Evolutionary conservation across 2,888 invertebrate genomes (phyloP), one percentile per base, ranked within the genome.

Genomic region (Tryphoninae sp.): DNA sequence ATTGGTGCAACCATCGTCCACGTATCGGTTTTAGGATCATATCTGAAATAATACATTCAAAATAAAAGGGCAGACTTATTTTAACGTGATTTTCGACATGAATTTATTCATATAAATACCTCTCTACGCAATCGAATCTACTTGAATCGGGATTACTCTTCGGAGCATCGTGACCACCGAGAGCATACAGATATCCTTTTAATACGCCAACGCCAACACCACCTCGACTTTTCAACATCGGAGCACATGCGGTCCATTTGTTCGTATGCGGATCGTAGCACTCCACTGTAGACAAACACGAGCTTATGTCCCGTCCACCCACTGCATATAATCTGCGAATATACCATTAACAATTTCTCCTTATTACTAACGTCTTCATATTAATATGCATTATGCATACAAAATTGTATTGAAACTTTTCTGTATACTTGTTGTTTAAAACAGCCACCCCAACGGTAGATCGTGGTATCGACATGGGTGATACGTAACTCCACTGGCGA

Each of bases 111-210:
- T 96, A 77, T 95, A 95, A 94, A 90, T 95, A 98, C 92, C 98
- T 95, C 93, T 98, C 98, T 13, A 98, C 97, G 89, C 97, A 98
- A 87, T 97, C 96, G 85, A 97, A 96, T 87, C 97, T 94, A 76
- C 95, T 95, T 2, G 97, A 96, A 77, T 95, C 94, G 0, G 96
- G 96, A 92, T 96, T 96, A 88, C 96, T 96, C 26, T 97, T 96
- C 0, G 98, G 98, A 9, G 98, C 97, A 92, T 98, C 98, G 92
- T 98, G 97, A 0, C 98, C 98, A 40, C 98, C 98, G 83, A 98
- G 93, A 1, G 98, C 98, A 92, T 98, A 98, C 69, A 98, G 93
- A 91, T 94, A 97, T 0, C 98, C 98, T 90, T 97, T 96, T 42
- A 96, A 95, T 0, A 97, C 97, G 77, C 97, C 96, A 22, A 97